Percentiles rank a stretch among this genome's conserved stretches.
Conservation (phyloP, 2,888 invertebrate species). For the Teinopalpus imperialis region DNA sequence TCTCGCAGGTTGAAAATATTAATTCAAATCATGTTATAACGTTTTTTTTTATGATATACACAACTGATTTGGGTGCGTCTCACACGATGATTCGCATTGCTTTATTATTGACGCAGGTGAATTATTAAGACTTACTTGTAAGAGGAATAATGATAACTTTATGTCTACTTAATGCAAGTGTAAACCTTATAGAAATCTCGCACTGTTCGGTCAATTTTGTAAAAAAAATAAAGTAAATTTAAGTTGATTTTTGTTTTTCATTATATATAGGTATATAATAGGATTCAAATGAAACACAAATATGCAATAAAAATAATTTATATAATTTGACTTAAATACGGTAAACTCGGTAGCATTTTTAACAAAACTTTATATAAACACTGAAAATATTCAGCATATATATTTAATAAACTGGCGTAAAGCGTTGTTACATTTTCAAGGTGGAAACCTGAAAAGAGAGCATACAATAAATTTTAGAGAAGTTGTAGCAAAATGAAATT, state of each 20-base stretch:
- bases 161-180: constrained; percentile 82
- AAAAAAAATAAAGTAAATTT: constrained; percentile 79
- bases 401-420: constrained; percentile 76
- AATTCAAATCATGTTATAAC: constrained; percentile 70
- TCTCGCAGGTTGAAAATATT: constrained; percentile 41
- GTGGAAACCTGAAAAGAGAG: constrained; percentile 57
- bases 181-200: constrained; percentile 82
- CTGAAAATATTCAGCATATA: constrained; percentile 80
- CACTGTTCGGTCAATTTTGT: constrained; percentile 83
- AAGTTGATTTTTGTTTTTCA: constrained; percentile 66
- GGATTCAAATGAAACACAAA: constrained; percentile 49
- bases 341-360: constrained; percentile 79
- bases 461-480: too few species aligned
- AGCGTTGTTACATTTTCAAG: constrained; percentile 55
- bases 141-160: constrained; percentile 77
- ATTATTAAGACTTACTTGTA: constrained; percentile 78
- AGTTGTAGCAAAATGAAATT: too few species aligned
- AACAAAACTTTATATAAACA: constrained; percentile 78
- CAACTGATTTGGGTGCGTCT: constrained; percentile 54
- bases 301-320: constrained; percentile 79
- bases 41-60: constrained; percentile 70
- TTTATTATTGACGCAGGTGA: constrained; percentile 77
- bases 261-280: constrained; percentile 31
- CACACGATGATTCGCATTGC: constrained; percentile 59
- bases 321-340: constrained; percentile 78